Evolutionary conservation across 2,113 vertebrate genomes (phyloP).

Genomic region (Cranoglanis bouderius): DNA sequence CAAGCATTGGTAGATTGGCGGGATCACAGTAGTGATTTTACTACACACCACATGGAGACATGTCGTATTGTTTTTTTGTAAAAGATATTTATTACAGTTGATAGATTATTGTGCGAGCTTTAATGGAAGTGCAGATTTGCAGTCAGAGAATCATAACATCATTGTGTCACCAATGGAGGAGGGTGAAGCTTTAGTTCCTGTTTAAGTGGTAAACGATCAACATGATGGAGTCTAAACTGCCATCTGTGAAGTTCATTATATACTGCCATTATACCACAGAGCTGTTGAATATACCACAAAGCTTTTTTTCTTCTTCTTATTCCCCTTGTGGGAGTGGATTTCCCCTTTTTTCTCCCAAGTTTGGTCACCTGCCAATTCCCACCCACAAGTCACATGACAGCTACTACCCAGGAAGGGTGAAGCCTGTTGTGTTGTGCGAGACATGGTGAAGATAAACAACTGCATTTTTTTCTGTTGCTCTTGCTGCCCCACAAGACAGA

Average conservation of each 20-base stretch:
- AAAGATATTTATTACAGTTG: background rate
- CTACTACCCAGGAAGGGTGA: too few relatives aligned
- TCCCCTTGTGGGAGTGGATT: background rate
- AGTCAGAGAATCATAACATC: background rate
- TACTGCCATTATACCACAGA: background rate
- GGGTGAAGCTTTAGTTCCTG: background rate
- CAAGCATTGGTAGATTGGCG: background rate
- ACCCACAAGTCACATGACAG: background rate
- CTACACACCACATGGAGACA: background rate
- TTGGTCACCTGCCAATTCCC: background rate
- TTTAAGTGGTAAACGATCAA: background rate
- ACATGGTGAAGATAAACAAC: background rate
- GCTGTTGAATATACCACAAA: background rate
- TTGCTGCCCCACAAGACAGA: background rate
- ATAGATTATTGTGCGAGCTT: too few relatives aligned
- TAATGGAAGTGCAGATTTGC: background rate
- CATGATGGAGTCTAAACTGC: background rate
- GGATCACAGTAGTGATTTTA: background rate
- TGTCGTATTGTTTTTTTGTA: background rate
- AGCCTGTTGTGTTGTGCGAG: background rate
- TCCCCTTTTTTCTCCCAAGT: background rate
- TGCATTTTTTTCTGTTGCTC: background rate
- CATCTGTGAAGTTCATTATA: background rate
- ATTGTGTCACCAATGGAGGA: background rate
- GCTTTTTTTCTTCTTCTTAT: background rate